phyloP scores from a whole-genome alignment of 1,140 invertebrate species.

The Pinna nobilis region DNA sequence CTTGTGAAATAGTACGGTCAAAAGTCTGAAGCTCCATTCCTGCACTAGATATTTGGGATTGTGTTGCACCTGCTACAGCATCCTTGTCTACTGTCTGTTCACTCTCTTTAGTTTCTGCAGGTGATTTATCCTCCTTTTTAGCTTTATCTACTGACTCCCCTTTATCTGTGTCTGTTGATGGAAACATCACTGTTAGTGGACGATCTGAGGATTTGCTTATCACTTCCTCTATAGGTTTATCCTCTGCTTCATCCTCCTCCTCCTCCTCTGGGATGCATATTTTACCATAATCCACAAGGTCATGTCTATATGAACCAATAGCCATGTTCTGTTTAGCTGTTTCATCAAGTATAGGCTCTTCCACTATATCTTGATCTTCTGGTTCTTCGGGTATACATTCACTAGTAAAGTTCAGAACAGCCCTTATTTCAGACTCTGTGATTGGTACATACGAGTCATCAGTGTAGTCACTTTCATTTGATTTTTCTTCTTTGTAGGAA shows the following conservation, averaged over 20 bases:
- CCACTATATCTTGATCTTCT: slow-evolving; percentile 46
- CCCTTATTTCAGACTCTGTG: slow-evolving; percentile 14
- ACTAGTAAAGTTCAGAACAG: slow-evolving; percentile 32
- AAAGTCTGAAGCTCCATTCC: too few relatives aligned
- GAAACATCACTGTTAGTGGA: slow-evolving; percentile 30
- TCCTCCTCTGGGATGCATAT: slow-evolving; percentile 54
- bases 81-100: background rate
- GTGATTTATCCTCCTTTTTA: background rate
- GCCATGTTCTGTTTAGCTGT: too few relatives aligned
- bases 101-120: background rate
- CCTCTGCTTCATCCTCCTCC: slow-evolving; percentile 38
- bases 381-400: slow-evolving; percentile 57
- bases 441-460: slow-evolving; percentile 8
- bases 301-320: slow-evolving; percentile 3
- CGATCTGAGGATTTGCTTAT: slow-evolving; percentile 34
- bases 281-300: slow-evolving; percentile 38
- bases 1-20: too few relatives aligned
- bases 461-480: slow-evolving; percentile 21
- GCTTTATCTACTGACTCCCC: background rate
- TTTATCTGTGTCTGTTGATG: slow-evolving; percentile 8
- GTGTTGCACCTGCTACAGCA: slow-evolving; percentile 6
- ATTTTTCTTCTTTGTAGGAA: slow-evolving; percentile 20
- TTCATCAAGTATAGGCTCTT: background rate
- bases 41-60: too few relatives aligned
- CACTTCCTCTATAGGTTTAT: slow-evolving; percentile 39